These are phyloP conservation scores for Archivesica marissinica DNA, from an alignment of 1,140 invertebrate genomes.

Conservation along the genomic window DNA sequence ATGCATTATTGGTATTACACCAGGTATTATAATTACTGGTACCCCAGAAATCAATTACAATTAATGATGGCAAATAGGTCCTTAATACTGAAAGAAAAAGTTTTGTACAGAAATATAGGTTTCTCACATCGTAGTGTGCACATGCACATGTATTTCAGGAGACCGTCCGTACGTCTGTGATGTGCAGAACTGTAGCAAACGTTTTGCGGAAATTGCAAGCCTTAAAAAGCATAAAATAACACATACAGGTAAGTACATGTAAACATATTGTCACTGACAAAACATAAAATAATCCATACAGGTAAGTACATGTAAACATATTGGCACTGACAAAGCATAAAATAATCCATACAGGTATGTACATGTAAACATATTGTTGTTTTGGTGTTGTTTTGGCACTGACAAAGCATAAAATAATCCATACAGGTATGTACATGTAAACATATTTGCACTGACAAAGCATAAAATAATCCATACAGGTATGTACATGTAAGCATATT, in stretches of 20 bases:
- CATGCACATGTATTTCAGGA: constrained; percentile 63
- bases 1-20: too few species aligned
- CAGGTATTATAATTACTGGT: too few species aligned
- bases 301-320: not conserved
- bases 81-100: too few species aligned
- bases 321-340: not conserved
- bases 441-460: too few species aligned
- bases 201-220: constrained; percentile 75
- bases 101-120: too few species aligned
- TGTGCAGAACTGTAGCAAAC: constrained; percentile 66
- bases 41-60: too few species aligned
- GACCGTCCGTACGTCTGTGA: constrained; percentile 73
- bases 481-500: too few species aligned
- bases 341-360: too few species aligned
- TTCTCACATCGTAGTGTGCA: not conserved
- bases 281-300: not conserved
- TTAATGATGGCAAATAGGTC: too few species aligned
- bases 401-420: too few species aligned
- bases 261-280: not conserved
- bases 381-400: not conserved
- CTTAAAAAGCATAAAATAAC: constrained; percentile 76
- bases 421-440: too few species aligned
- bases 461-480: too few species aligned
- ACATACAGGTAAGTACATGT: constrained; percentile 71
- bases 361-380: not conserved